Conservation (phyloP, 2,113 vertebrate genomes). For the Xenotilapia leptura region DNA sequence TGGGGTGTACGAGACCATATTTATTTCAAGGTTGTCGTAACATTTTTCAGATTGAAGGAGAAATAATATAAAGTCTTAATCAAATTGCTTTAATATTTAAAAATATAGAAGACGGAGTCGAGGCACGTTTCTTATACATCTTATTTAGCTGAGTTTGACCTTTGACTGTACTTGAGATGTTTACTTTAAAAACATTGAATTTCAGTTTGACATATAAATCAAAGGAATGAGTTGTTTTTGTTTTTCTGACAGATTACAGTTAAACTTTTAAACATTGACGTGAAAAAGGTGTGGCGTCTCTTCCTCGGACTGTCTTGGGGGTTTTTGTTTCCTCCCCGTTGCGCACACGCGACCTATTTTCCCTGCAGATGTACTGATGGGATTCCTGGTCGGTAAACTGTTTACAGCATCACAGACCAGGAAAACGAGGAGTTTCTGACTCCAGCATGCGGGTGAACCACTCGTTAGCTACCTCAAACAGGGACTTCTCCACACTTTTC, state of each 20-base stretch:
- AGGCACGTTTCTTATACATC: background rate
- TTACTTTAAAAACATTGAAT: background rate
- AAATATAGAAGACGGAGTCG: accelerated
- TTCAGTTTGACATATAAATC: background rate
- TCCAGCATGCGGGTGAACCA: background rate
- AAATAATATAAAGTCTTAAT: background rate
- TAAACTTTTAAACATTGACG: background rate
- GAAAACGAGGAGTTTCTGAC: background rate
- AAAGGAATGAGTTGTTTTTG: background rate
- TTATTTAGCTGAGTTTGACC: background rate
- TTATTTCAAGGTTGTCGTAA: accelerated
- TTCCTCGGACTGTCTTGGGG: background rate
- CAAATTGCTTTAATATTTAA: background rate
- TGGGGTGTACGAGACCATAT: background rate
- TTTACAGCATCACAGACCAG: background rate
- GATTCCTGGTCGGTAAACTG: background rate
- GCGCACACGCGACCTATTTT: accelerated
- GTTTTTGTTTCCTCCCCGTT: accelerated
- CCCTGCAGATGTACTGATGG: background rate
- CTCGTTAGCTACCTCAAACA: accelerated
- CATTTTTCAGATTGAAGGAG: background rate
- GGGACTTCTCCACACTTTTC: accelerated
- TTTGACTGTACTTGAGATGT: background rate
- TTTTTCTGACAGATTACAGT: background rate
- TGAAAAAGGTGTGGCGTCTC: background rate